A percentile compares a stretch with the other conserved stretches of the same genome.
Evolutionary conservation across 1,140 invertebrate genomes (phyloP).

Genomic region (Chironomus tepperi): DNA sequence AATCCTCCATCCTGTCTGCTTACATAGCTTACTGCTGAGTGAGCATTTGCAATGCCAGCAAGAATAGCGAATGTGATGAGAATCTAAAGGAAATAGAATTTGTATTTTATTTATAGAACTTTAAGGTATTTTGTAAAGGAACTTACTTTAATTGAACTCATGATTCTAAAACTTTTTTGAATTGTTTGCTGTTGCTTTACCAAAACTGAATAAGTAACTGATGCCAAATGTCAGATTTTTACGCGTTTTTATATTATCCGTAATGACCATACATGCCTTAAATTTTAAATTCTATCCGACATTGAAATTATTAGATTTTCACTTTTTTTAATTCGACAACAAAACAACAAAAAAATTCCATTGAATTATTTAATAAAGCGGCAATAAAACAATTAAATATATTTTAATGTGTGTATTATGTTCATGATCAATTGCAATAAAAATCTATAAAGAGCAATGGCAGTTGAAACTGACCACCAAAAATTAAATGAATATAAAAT

Average conservation of each 20-base stretch:
- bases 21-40: neutral
- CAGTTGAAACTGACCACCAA: too few relatives aligned
- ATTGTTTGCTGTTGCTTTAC: neutral
- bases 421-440: neutral
- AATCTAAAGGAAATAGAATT: neutral
- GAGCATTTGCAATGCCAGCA: neutral
- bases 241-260: neutral
- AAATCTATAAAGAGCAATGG: neutral
- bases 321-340: neutral
- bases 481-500: too few relatives aligned
- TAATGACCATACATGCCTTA: neutral
- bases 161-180: neutral
- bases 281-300: neutral
- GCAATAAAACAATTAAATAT: neutral
- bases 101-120: neutral
- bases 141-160: neutral
- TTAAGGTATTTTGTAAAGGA: neutral
- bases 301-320: conserved; percentile 14
- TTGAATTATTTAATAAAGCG: neutral
- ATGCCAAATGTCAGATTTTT: conserved; percentile 7
- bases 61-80: neutral
- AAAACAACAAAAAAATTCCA: neutral
- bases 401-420: neutral
- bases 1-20: neutral
- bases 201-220: neutral